Evolutionary conservation across 2,113 vertebrate species (phyloP).

Genomic region (Nothocercus julius): DNA sequence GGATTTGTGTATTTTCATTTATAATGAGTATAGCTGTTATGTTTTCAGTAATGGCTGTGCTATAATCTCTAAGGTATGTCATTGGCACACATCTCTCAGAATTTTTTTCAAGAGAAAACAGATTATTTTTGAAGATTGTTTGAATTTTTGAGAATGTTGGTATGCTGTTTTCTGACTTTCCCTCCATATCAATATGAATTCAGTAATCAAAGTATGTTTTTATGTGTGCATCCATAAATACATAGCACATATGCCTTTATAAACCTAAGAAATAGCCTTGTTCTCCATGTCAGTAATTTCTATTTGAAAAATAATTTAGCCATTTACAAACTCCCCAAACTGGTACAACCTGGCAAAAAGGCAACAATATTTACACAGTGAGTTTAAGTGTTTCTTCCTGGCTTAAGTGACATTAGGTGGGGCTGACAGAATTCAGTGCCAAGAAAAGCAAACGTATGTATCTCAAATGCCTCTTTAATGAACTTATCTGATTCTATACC

Average conservation of each 20-base stretch:
- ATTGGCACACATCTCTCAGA: background rate
- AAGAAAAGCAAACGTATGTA: background rate
- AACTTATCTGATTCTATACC: background rate
- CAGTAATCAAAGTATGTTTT: background rate
- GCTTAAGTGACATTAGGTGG: background rate
- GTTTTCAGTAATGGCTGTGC: background rate
- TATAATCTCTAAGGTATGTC: background rate
- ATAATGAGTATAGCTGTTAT: background rate
- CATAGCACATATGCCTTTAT: background rate
- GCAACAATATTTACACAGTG: slow-evolving; percentile 6
- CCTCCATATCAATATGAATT: background rate
- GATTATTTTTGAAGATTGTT: background rate
- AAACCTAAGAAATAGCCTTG: background rate
- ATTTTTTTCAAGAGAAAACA: background rate
- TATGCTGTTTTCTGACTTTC: background rate
- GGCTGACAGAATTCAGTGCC: background rate
- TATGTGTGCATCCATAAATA: background rate
- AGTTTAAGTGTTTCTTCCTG: slow-evolving; percentile 31
- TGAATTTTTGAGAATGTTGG: background rate
- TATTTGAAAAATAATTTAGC: slow-evolving; percentile 4
- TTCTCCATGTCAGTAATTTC: background rate
- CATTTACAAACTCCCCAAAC: background rate
- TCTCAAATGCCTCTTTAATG: background rate
- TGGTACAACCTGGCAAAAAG: slow-evolving; percentile 9
- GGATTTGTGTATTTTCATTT: background rate